Conservation (phyloP, 2,888 invertebrate genomes). For the Aleiodes leptofemur region DNA sequence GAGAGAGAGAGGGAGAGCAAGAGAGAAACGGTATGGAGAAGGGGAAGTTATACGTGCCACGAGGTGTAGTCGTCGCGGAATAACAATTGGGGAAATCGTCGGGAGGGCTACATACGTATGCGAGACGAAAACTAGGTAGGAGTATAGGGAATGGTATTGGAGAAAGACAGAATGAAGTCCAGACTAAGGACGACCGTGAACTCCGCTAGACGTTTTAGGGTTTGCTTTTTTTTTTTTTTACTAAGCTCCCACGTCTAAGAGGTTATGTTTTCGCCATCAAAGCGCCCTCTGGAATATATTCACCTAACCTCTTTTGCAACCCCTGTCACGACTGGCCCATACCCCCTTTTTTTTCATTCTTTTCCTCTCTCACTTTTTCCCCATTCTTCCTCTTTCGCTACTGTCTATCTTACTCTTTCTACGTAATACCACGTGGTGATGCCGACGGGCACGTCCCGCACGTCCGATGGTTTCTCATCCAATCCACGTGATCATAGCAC, state of each 20-base stretch:
- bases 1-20: constrained; percentile 40
- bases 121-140: constrained; percentile 43
- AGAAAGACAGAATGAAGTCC: constrained; percentile 39
- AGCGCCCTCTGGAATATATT: constrained; percentile 49
- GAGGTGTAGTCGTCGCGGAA: constrained; percentile 64
- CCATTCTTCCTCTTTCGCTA: constrained; percentile 30
- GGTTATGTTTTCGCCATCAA: constrained; percentile 47
- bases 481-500: constrained; percentile 46
- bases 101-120: constrained; percentile 62
- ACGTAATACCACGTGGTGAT: constrained; percentile 56
- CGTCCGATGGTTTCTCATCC: constrained; percentile 39
- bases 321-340: constrained; percentile 53
- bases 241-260: constrained; percentile 50
- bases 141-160: constrained; percentile 43
- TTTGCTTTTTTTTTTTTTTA: constrained; percentile 24
- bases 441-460: constrained; percentile 65
- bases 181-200: constrained; percentile 53
- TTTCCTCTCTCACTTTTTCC: not conserved
- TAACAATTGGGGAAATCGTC: constrained; percentile 69
- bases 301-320: constrained; percentile 63
- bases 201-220: constrained; percentile 45
- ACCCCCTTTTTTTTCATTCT: constrained; percentile 36
- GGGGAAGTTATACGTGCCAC: constrained; percentile 62
- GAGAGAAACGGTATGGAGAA: constrained; percentile 26
- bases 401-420: constrained; percentile 47